These are phyloP conservation scores for Cochlearius cochlearius DNA, from an alignment of 2,113 vertebrate genomes.

Conservation along the genomic window DNA sequence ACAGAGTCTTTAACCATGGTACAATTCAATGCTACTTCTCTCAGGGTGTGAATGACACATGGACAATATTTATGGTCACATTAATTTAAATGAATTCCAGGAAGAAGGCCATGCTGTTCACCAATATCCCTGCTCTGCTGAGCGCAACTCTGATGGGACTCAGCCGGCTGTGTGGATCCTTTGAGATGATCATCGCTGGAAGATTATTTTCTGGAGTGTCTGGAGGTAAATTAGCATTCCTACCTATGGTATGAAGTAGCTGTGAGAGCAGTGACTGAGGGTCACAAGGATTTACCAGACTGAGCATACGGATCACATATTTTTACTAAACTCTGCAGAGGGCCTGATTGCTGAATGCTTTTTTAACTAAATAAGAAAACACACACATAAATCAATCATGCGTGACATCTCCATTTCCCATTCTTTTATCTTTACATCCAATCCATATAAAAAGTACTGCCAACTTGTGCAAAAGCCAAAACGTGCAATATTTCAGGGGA, in stretches of 20 bases:
- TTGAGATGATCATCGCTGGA: slow-evolving; percentile 80
- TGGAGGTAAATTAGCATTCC: slow-evolving; percentile 61
- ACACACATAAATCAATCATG: neutral
- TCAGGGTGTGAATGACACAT: neutral
- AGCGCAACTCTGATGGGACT: slow-evolving; percentile 75
- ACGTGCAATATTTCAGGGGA: neutral
- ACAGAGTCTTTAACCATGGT: neutral
- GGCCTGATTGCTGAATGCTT: neutral
- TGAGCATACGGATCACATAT: neutral
- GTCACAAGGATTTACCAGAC: neutral
- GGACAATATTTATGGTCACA: neutral
- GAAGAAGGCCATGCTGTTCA: slow-evolving; percentile 76
- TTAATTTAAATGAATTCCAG: slow-evolving; percentile 46
- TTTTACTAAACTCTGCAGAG: neutral
- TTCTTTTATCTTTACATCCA: neutral
- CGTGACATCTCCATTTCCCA: neutral
- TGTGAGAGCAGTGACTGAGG: neutral
- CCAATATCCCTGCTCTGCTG: slow-evolving; percentile 72
- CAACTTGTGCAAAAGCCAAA: neutral
- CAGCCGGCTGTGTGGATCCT: slow-evolving; percentile 70
- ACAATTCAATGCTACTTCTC: neutral
- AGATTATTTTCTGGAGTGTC: slow-evolving; percentile 76
- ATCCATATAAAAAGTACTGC: neutral
- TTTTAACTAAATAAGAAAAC: neutral
- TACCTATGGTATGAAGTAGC: neutral